Percentiles rank a stretch among this genome's conserved stretches.
These are phyloP conservation scores for Anodontia alba DNA, from an alignment of 2,888 invertebrate genomes.

Conservation along the genomic window DNA sequence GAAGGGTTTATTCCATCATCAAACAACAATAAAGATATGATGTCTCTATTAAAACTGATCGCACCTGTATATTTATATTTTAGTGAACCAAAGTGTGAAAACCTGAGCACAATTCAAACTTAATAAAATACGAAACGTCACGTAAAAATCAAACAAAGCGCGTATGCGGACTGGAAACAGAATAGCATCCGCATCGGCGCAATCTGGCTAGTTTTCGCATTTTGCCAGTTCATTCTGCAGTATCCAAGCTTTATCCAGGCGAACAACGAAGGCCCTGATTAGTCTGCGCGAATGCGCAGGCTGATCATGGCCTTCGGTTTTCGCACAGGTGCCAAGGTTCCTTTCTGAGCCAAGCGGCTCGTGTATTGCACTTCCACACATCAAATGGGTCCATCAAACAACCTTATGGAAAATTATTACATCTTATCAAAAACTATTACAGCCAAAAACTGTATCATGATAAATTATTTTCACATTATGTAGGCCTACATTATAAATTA, in stretches of 20 bases:
- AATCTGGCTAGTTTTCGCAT: no score
- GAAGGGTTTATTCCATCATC: background rate
- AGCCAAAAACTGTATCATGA: background rate
- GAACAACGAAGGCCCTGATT: no score
- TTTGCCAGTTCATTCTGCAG: no score
- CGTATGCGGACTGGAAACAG: no score
- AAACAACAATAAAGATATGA: background rate
- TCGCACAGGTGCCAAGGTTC: no score
- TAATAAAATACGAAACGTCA: background rate
- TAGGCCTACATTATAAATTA: slow-evolving; percentile 14
- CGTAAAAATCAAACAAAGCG: no score
- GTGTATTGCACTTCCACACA: background rate
- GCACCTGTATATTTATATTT: slow-evolving; percentile 11
- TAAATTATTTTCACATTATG: slow-evolving; percentile 18
- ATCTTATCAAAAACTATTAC: slow-evolving; percentile 17
- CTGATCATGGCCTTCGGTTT: no score
- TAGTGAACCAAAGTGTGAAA: background rate
- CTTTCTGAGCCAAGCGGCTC: no score
- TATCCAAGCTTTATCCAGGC: no score
- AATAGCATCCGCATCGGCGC: no score
- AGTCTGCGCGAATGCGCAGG: no score
- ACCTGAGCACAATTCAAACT: background rate
- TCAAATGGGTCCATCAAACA: slow-evolving; percentile 1
- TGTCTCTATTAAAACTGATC: background rate
- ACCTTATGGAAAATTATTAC: background rate